Evolutionary conservation across 2,797 vertebrate genomes (phyloP).

Genomic region (Gymnoscopelus microlampas): DNA sequence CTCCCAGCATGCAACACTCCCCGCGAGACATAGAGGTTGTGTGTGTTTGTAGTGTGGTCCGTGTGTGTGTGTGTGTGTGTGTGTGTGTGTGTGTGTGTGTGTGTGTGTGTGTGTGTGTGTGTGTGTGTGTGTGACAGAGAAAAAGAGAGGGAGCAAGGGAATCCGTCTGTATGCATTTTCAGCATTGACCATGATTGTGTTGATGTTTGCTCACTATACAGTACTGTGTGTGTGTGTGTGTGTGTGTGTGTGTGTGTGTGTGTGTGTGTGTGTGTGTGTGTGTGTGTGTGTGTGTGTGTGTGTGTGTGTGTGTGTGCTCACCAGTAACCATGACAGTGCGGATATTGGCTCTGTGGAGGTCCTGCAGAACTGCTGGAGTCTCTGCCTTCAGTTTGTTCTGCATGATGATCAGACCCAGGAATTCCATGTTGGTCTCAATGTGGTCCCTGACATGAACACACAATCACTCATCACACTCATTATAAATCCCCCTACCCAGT

Average conservation of each 20-base stretch:
- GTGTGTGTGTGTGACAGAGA: neutral
- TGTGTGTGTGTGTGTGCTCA: conserved; percentile 53
- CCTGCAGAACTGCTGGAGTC: conserved; percentile 91
- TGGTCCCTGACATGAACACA: conserved; percentile 83
- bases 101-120: neutral
- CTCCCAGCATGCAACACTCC: no score
- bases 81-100: neutral
- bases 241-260: neutral
- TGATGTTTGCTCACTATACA: no score
- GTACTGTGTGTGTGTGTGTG: neutral
- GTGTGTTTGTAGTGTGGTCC: neutral
- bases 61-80: neutral
- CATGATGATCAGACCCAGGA: conserved; percentile 97
- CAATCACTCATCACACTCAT: conserved; percentile 5
- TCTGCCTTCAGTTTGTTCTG: conserved; percentile 98
- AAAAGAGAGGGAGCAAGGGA: no score
- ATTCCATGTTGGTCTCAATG: conserved; percentile 95
- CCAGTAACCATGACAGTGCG: conserved; percentile 99
- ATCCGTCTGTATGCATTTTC: no score
- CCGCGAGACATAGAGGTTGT: neutral
- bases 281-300: no score
- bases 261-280: neutral
- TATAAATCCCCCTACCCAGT: no score
- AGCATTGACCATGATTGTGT: no score
- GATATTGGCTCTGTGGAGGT: conserved; percentile 91